Evolutionary conservation across 2,797 vertebrate species (phyloP), one percentile per base, ranked within the genome.

Genomic region (Okamejei kenojei): DNA sequence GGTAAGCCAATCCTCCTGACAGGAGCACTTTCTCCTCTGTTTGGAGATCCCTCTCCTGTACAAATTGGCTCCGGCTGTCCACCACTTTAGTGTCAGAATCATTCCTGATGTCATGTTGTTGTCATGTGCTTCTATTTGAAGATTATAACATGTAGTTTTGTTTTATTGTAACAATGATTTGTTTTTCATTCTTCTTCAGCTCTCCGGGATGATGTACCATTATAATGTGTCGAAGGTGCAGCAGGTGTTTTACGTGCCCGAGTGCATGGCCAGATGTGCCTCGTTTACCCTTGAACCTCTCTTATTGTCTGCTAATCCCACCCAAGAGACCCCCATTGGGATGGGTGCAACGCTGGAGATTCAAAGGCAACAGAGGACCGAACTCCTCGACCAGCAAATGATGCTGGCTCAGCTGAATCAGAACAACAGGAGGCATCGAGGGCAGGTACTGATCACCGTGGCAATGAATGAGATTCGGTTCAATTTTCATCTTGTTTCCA

Each of bases 341-440:
- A 99, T 99, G 98, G 99, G 99, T 17, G 99, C 99, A 94, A 99
- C 99, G 0, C 96, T 99, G 93, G 99, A 99, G 95, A 98, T 99
- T 95, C 99, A 99, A 96, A 97, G 99, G 93, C 98, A 99, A 94
- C 99, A 99, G 94, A 97, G 98, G 93, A 97, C 98, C 97, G 99
- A 99, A 94, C 93, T 97, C 93, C 95, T 99, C 0, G 99, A 99
- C 95, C 98, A 98, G 90, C 98, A 99, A 73, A 95, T 99, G 94
- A 96, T 98, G 95, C 96, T 98, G 94, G 98, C 98, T 74, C 98
- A 99, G 94, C 97, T 98, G 94, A 97, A 97, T 13, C 98, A 99
- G 94, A 96, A 97, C 94, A 96, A 97, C 93, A 96, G 97, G 45
- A 98, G 97, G 81, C 93, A 96, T 86, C 97, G 95, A 32, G 98